Conservation (phyloP, 2,113 vertebrate species). For the Atlantisia rogersi region DNA sequence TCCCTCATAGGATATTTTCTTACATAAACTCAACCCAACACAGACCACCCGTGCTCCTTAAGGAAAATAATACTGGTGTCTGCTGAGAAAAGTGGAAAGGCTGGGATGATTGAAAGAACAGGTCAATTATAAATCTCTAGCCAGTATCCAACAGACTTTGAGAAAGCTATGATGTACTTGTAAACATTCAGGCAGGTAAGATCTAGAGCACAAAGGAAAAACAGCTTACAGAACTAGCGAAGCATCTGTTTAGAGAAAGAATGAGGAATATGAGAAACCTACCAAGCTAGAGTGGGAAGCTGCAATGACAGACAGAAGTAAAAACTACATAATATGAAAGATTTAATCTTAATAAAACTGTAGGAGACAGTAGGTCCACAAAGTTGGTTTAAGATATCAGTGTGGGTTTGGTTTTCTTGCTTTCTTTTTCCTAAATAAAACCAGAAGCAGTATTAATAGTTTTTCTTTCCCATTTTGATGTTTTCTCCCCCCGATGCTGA, state of each 20-base stretch:
- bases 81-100: slow-evolving; percentile 39
- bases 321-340: neutral
- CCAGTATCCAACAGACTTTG: neutral
- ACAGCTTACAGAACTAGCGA: neutral
- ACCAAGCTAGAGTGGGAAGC: neutral
- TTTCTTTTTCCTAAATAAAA: neutral
- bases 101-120: slow-evolving; percentile 21
- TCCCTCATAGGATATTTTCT: neutral
- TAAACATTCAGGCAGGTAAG: neutral
- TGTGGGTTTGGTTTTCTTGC: neutral
- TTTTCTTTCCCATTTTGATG: neutral
- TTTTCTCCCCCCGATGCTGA: neutral
- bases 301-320: neutral
- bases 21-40: slow-evolving; percentile 10
- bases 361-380: neutral
- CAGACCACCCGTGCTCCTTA: neutral
- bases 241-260: neutral
- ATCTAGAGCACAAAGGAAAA: neutral
- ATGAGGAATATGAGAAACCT: neutral
- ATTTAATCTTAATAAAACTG: slow-evolving; percentile 14
- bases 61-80: slow-evolving; percentile 5
- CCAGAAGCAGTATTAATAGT: neutral
- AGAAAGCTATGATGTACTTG: neutral
- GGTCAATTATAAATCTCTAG: neutral
- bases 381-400: neutral